Evolutionary conservation across 2,797 vertebrate species (phyloP).

Genomic region (Distichodus sexfasciatus): DNA sequence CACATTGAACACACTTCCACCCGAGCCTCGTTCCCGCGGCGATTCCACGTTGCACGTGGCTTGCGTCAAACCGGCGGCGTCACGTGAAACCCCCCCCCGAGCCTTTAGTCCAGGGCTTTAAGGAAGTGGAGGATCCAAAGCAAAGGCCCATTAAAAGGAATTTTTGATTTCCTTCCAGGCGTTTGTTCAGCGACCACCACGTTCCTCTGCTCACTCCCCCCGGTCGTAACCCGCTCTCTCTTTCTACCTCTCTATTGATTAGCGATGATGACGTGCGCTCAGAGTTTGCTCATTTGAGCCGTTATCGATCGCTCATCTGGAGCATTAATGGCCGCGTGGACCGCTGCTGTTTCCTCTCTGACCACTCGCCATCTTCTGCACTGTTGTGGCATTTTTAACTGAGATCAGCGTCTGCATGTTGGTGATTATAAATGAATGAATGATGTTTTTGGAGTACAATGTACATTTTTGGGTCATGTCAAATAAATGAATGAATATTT

Average conservation of each 20-base stretch:
- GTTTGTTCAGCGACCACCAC: neutral
- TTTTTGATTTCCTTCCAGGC: constrained; percentile 32
- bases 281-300: constrained; percentile 47
- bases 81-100: no score
- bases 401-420: no score
- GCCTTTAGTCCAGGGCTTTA: no score
- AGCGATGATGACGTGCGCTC: constrained; percentile 41
- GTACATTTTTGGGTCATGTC: no score
- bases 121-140: neutral
- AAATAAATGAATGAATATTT: no score
- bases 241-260: constrained; percentile 51
- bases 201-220: neutral
- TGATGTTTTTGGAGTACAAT: no score
- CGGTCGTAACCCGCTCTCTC: constrained; percentile 37
- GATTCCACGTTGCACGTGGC: no score
- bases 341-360: constrained; percentile 31
- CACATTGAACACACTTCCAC: no score
- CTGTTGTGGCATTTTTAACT: no score
- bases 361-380: constrained; percentile 33
- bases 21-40: no score
- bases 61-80: no score
- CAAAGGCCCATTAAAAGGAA: constrained; percentile 3
- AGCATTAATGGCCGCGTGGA: constrained; percentile 45
- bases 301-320: constrained; percentile 52
- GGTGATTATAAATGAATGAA: no score